Evolutionary conservation across 2,888 invertebrate species (phyloP).

Genomic region (Lycophotia porphyrea): DNA sequence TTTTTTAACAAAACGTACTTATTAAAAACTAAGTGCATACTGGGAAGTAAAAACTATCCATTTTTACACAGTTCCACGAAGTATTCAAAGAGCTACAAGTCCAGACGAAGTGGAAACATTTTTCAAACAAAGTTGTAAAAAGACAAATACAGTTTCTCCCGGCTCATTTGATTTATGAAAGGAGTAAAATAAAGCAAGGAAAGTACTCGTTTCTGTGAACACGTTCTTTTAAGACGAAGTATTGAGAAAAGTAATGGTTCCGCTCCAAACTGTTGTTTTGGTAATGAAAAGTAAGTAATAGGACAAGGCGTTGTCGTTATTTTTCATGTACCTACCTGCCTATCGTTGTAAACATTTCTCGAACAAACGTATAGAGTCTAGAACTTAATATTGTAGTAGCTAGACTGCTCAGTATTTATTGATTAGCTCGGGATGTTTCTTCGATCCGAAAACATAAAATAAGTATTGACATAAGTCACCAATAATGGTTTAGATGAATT

Average conservation of each 20-base stretch:
- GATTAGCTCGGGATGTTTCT: not conserved
- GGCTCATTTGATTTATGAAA: slow-evolving; percentile 65
- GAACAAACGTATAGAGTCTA: not conserved
- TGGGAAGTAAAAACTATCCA: slow-evolving; percentile 19
- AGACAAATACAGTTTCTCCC: slow-evolving; percentile 51
- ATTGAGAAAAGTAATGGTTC: slow-evolving; percentile 51
- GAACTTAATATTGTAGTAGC: not conserved
- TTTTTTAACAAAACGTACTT: slow-evolving; percentile 28
- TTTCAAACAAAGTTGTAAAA: slow-evolving; percentile 60
- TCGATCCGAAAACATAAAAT: not conserved
- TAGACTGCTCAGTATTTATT: not conserved
- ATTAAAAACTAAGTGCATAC: slow-evolving; percentile 16
- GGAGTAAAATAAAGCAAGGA: slow-evolving; percentile 53
- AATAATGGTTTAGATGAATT: not conserved
- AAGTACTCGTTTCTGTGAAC: slow-evolving; percentile 48
- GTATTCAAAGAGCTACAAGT: slow-evolving; percentile 54
- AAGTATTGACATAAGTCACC: not conserved
- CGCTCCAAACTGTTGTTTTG: slow-evolving; percentile 31
- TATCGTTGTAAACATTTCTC: slow-evolving; percentile 15
- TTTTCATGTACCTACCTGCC: slow-evolving; percentile 2
- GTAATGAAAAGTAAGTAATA: slow-evolving; percentile 36
- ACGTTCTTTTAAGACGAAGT: slow-evolving; percentile 46
- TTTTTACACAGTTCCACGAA: slow-evolving; percentile 31
- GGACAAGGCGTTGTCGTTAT: slow-evolving; percentile 7
- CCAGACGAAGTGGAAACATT: slow-evolving; percentile 53